Base-by-base conservation (phyloP, 2,888 invertebrate genomes). In the Calephelis perditalis region DNA sequence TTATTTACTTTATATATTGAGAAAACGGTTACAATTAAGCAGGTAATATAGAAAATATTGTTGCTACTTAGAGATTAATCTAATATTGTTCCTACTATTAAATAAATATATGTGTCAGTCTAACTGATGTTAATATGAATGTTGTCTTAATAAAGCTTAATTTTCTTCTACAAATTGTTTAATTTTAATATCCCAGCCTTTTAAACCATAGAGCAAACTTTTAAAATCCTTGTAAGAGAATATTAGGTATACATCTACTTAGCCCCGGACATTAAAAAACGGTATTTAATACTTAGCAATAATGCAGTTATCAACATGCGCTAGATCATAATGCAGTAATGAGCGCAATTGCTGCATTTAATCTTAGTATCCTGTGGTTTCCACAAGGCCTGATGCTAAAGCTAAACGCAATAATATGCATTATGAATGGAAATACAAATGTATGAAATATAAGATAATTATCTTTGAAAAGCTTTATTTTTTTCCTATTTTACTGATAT, bases 321-420 rank as follows among this genome's bases (percentile, higher is more conserved):
- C 44, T 44, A 44, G 44, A 44, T 44, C 44, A 44, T 46, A 46
- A 46, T n/a, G 46, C 46, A 46, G 46, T 46, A 46, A 46, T 46
- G 46, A 46, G 46, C 44, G 44, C 44, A 44, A 44, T 5, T 44
- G 44, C 44, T 44, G 44, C 44, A 44, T 44, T 44, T 44, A 44
- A 8, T 44, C 44, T 44, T 44, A 44, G 44, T 44, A 44, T 44
- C 44, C 44, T 46, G 46, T 46, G 46, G 6, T 46, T 46, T 46
- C 6, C 11, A 46, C 12, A 46, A 46, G 46, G 6, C 46, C 0
- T 46, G 6, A 46, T 46, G 46, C 46, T 46, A 46, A 46, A 46
- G 5, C n/a, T n/a, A 46, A 46, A 46, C 46, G 46, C 46, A 46
- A 46, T 46, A 46, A 46, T 46, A 46, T 2, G 46, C 12, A 46